A percentile compares a stretch with the other conserved stretches of the same genome.
Evolutionary conservation across 2,888 invertebrate genomes (phyloP).

Genomic region (Diaphora mendica): DNA sequence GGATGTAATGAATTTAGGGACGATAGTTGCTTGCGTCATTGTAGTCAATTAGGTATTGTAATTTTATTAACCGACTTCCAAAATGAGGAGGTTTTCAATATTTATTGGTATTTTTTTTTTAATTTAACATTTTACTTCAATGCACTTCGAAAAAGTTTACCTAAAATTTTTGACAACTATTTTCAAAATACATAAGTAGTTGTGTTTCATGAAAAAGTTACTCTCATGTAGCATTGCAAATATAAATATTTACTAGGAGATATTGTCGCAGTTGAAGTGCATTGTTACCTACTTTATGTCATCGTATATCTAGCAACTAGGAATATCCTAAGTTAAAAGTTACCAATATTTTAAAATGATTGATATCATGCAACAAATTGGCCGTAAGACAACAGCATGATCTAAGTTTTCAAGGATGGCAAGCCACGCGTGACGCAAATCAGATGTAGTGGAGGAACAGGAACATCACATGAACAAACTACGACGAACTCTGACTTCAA

Average conservation of each 20-base stretch:
- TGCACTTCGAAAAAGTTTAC: neutral
- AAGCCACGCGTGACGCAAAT: neutral
- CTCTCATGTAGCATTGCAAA: neutral
- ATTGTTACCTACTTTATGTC: neutral
- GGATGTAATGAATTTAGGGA: constrained; percentile 10
- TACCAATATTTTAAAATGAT: neutral
- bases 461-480: too few relatives aligned
- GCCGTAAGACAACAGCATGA: neutral
- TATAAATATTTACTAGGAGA: neutral
- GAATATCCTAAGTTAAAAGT: neutral
- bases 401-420: neutral
- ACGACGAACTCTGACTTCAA: neutral
- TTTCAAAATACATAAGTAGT: neutral
- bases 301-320: neutral
- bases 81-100: too few relatives aligned
- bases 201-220: neutral
- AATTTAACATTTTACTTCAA: neutral
- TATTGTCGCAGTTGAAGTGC: neutral
- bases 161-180: neutral
- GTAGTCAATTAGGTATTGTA: neutral
- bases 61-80: too few relatives aligned
- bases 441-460: neutral
- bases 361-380: too few relatives aligned
- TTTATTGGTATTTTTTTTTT: too few relatives aligned
- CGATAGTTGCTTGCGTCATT: constrained; percentile 8